Base-by-base conservation (phyloP, 1,140 invertebrate genomes). In the Drosophila auraria region DNA sequence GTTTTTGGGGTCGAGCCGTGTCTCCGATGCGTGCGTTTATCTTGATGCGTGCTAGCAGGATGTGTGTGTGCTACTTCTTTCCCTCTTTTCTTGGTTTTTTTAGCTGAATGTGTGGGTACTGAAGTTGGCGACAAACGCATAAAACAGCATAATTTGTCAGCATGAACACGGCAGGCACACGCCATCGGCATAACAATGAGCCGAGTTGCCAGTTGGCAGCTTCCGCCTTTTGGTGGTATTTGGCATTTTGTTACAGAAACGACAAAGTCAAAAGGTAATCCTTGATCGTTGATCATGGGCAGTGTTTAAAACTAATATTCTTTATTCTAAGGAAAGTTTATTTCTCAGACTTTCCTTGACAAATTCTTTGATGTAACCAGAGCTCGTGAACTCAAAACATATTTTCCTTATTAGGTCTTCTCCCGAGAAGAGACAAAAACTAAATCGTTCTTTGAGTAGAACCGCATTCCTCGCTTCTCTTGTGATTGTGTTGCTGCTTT, bases 121-220 rank as follows among this genome's bases (percentile, higher is more conserved):
- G n/a, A 72, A 50, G 47, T 47, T 76, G 84, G 82, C 78, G 78
- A 87, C 87, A 89, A 82, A 86, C 86, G 82, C 86, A 89, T 89
- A 89, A 89, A 89, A 84, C 78, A 90, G 78, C 82, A 89, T 89
- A 89, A 89, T 89, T 89, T 89, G 86, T 89, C 86, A 89, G 79
- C 82, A 79, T 79, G 82, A 89, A 68, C 86, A 90, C 66, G 71
- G 63, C 75, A 58, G 66, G 36, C 61, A 49, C 50, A 89, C 82
- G 57, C 78, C 75, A 65, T 14, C 64, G 72, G 86, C 78, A 89
- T 89, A 86, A 74, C 79, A 89, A 89, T 89, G 86, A 89, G 69
- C 64, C 54, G n/a, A 53, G 56, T 50, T 15, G 20, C n/a, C 57
- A 61, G 15, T 56, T 54, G 25, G 33, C 60, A 36, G 27, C 51